Percentiles rank a stretch among this genome's conserved stretches.
phyloP scores from a whole-genome alignment of 92 coral and sea anemone species.

The Parazoanthus atlanticus region DNA sequence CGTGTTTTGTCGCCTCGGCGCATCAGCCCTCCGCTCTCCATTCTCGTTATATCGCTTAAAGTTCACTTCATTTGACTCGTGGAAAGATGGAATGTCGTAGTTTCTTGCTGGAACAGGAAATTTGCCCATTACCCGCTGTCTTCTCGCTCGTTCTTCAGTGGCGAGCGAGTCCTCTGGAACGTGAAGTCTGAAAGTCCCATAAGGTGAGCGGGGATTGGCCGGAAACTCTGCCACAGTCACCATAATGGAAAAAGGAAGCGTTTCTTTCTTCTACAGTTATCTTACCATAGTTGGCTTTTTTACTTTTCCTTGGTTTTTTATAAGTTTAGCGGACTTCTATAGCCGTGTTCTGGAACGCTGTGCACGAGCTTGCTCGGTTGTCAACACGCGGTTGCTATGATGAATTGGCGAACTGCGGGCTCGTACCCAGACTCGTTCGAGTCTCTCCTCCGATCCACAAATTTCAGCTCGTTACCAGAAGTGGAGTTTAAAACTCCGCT shows the following conservation, averaged over 20 bases:
- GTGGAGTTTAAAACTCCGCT: too few relatives aligned
- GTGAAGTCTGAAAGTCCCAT: constrained; percentile 83
- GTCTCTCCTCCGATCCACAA: too few relatives aligned
- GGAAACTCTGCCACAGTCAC: constrained; percentile 63
- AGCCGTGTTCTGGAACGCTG: constrained; percentile 66
- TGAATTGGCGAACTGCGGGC: constrained; percentile 39
- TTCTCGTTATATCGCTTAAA: constrained; percentile 67
- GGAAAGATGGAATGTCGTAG: constrained; percentile 75
- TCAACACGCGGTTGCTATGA: constrained; percentile 91
- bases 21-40: constrained; percentile 85
- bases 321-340: neutral
- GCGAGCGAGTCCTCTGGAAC: constrained; percentile 84
- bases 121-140: constrained; percentile 77
- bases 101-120: constrained; percentile 68
- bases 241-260: constrained; percentile 2
- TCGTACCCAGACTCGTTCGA: constrained; percentile 6
- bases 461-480: too few relatives aligned
- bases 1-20: constrained; percentile 81
- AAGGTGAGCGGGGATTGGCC: constrained; percentile 68
- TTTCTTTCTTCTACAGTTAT: neutral
- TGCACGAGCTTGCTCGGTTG: constrained; percentile 56
- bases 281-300: neutral
- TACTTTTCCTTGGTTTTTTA: neutral
- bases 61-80: constrained; percentile 75
- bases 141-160: constrained; percentile 69